Percentiles rank a stretch among this genome's conserved stretches.
Conservation (phyloP, 2,113 vertebrate species). For the Scolopax mira region DNA sequence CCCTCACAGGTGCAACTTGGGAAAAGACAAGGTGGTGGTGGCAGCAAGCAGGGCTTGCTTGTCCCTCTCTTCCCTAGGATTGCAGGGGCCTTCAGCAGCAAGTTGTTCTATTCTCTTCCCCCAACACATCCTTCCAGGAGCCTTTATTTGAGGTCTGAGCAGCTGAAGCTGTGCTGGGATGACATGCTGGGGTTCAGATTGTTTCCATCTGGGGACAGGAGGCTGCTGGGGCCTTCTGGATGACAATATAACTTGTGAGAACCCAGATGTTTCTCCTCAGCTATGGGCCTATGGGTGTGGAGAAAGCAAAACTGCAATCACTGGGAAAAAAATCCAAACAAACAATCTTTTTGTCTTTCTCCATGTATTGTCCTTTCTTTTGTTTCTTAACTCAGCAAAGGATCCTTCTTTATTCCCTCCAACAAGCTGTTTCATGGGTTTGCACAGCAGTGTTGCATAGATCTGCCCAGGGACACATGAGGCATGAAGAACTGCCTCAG, state of each 20-base stretch:
- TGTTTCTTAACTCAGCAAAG: not conserved
- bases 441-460: not conserved
- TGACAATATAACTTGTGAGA: not conserved
- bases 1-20: not conserved
- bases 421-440: fast-evolving
- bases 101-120: not conserved
- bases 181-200: not conserved
- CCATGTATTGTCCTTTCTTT: not conserved
- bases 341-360: not conserved
- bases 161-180: not conserved
- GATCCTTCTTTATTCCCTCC: not conserved
- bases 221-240: not conserved
- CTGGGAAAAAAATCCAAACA: not conserved
- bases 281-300: not conserved
- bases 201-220: not conserved
- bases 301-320: not conserved
- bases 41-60: not conserved
- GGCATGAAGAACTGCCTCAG: fast-evolving
- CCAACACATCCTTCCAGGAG: not conserved
- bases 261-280: not conserved
- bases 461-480: fast-evolving
- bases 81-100: not conserved
- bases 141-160: not conserved
- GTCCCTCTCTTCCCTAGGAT: not conserved
- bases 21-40: not conserved